phyloP scores from a whole-genome alignment of 2,113 vertebrate genomes.

The Colaptes auratus region DNA sequence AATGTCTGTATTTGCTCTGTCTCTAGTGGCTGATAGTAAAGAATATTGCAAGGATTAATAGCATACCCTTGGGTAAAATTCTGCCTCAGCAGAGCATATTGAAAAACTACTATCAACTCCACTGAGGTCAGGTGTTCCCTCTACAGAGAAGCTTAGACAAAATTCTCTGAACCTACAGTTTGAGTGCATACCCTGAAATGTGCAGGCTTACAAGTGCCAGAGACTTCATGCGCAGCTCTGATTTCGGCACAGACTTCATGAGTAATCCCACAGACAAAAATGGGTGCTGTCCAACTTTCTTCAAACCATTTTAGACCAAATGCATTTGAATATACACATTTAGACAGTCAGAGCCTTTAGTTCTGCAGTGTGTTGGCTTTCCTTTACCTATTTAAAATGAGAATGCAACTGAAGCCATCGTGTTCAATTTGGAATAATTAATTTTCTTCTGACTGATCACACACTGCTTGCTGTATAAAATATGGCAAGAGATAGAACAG shows the following conservation, averaged over 20 bases:
- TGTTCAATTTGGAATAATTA: background rate
- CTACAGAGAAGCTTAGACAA: background rate
- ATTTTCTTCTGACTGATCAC: slow-evolving; percentile 7
- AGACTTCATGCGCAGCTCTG: background rate
- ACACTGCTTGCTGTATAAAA: background rate
- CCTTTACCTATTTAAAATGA: background rate
- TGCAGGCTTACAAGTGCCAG: background rate
- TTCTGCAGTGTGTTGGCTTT: background rate
- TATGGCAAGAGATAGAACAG: background rate
- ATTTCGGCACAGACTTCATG: background rate
- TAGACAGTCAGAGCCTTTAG: background rate
- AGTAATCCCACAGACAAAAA: background rate
- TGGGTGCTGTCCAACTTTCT: background rate
- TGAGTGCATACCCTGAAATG: background rate
- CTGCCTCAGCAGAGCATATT: background rate
- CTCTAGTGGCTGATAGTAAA: background rate
- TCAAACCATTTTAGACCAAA: background rate
- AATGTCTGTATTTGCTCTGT: background rate
- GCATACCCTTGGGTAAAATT: background rate
- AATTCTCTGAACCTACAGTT: background rate
- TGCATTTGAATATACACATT: background rate
- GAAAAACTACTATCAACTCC: background rate
- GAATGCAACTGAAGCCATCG: background rate
- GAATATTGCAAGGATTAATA: background rate
- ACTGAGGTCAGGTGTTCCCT: background rate